Conservation (phyloP, 2,113 vertebrate species). For the Rana temporaria region DNA sequence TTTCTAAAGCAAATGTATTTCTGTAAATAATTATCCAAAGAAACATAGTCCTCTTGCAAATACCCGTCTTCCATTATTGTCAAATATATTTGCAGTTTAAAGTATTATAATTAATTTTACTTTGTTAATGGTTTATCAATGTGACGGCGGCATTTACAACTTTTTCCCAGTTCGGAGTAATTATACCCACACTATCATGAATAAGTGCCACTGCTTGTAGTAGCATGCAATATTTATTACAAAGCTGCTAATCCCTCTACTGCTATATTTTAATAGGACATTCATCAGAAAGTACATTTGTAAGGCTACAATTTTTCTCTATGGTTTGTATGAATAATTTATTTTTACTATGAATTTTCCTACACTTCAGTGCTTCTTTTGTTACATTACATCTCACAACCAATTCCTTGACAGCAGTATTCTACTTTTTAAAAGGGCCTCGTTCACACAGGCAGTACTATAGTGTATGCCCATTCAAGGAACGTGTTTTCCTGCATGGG, state of each 20-base stretch:
- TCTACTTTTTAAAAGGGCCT: not conserved
- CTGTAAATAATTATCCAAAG: no score
- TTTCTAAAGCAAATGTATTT: no score
- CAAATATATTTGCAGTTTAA: not conserved
- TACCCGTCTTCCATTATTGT: not conserved
- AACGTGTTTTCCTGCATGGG: no score
- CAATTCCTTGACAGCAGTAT: not conserved
- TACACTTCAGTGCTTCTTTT: not conserved
- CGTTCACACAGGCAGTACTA: no score
- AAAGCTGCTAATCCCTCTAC: not conserved
- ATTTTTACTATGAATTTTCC: slow-evolving; percentile 23
- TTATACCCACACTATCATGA: not conserved
- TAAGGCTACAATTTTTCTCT: not conserved
- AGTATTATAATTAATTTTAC: not conserved
- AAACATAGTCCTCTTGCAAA: no score
- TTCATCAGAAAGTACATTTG: slow-evolving; percentile 4
- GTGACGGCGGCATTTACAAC: not conserved
- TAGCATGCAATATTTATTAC: slow-evolving; percentile 18
- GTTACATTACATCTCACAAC: not conserved
- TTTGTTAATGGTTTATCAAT: not conserved
- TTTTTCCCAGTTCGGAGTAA: not conserved
- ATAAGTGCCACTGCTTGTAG: slow-evolving; percentile 4
- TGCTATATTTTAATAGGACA: slow-evolving; percentile 18
- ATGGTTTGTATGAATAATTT: slow-evolving; percentile 15
- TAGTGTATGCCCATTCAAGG: no score